phyloP scores from a whole-genome alignment of 2,888 invertebrate species.

The Mamestra brassicae region DNA sequence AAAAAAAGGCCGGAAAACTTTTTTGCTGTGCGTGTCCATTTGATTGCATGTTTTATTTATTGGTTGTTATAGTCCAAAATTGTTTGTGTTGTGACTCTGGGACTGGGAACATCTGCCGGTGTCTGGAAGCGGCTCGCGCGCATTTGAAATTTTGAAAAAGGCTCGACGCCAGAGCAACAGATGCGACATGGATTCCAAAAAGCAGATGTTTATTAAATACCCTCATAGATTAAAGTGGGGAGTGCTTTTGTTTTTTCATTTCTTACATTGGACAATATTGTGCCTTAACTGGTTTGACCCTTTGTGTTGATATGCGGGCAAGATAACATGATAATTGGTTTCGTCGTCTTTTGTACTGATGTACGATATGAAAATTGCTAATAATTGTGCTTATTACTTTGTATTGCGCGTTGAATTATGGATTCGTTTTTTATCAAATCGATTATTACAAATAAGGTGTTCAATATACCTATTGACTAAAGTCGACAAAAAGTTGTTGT shows the following conservation, averaged over 20 bases:
- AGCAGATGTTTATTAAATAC: constrained; percentile 90
- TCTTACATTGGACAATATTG: constrained; percentile 83
- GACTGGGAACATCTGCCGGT: constrained; percentile 86
- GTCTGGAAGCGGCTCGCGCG: constrained; percentile 84
- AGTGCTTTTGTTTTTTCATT: constrained; percentile 86
- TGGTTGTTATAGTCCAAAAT: constrained; percentile 66
- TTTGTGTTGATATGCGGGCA: constrained; percentile 85
- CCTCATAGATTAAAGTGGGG: constrained; percentile 87
- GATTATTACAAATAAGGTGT: constrained; percentile 49
- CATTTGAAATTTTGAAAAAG: constrained; percentile 89
- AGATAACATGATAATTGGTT: constrained; percentile 82
- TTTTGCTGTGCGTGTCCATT: constrained; percentile 57
- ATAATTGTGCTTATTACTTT: constrained; percentile 65
- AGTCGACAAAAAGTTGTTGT: constrained; percentile 55
- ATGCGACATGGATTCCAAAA: constrained; percentile 89
- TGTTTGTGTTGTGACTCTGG: constrained; percentile 57
- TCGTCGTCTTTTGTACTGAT: constrained; percentile 74
- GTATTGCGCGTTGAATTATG: constrained; percentile 51
- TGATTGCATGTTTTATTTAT: constrained; percentile 61
- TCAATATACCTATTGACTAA: constrained; percentile 35
- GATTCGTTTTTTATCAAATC: constrained; percentile 50
- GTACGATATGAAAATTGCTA: constrained; percentile 72
- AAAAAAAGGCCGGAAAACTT: constrained; percentile 70
- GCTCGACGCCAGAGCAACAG: constrained; percentile 84
- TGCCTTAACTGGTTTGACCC: constrained; percentile 85